Conservation (phyloP, 2,797 vertebrate genomes). For the Onychomys arenicola region DNA sequence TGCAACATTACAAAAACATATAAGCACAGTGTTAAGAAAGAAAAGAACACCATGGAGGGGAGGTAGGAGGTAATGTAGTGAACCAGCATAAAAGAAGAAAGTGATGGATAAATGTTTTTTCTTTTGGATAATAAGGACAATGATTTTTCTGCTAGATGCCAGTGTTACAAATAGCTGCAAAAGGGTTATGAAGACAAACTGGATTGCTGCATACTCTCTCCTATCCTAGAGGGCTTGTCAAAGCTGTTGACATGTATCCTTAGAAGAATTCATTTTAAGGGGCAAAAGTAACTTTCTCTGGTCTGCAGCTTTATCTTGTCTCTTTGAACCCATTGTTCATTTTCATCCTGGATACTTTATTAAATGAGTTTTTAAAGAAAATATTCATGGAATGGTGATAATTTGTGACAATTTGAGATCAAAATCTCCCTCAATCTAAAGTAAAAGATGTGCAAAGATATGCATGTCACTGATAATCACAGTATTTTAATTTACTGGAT, state of each 20-base stretch:
- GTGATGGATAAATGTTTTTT: not conserved
- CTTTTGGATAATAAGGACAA: conserved; percentile 20
- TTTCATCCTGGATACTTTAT: not conserved
- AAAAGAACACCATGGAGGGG: not conserved
- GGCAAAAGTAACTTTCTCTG: not conserved
- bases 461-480: not conserved
- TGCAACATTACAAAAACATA: not conserved
- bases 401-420: not conserved
- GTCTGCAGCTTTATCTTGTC: not conserved
- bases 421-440: not conserved
- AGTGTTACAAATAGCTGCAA: not conserved
- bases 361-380: not conserved
- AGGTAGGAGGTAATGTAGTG: not conserved
- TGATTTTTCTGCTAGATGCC: not conserved
- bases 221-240: not conserved
- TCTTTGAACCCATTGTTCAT: not conserved
- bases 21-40: conserved; percentile 18
- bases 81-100: not conserved
- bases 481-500: not conserved
- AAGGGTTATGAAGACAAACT: not conserved
- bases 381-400: not conserved
- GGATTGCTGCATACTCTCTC: not conserved
- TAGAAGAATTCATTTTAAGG: not conserved
- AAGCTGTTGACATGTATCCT: not conserved
- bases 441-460: not conserved